Evolutionary conservation across 1,140 invertebrate genomes (phyloP).

Genomic region (Chionoecetes opilio): DNA sequence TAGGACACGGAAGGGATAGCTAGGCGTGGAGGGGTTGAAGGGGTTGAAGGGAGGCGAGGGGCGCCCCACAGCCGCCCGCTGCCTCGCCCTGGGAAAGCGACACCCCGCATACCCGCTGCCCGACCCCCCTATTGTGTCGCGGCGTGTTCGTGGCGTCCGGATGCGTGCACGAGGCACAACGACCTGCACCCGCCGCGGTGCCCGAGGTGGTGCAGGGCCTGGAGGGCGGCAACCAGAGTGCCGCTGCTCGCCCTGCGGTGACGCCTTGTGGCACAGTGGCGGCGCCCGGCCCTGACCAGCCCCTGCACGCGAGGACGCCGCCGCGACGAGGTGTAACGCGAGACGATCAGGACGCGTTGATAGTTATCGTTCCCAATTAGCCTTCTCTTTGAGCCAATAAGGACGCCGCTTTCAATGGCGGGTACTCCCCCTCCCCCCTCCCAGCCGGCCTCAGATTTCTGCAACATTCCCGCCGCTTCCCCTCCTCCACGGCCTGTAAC

Average conservation of each 20-base stretch:
- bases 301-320: neutral
- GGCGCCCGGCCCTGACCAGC: neutral
- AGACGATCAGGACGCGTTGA: constrained; percentile 62
- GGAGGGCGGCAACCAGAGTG: neutral
- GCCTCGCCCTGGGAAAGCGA: constrained; percentile 59
- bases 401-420: constrained; percentile 57
- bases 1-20: neutral
- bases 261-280: neutral
- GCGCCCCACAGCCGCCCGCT: constrained; percentile 12
- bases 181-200: neutral
- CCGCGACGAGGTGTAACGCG: neutral
- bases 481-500: neutral
- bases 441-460: constrained; percentile 22
- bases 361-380: constrained; percentile 73
- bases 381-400: constrained; percentile 71
- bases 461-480: neutral
- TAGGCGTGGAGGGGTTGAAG: neutral
- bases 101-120: constrained; percentile 65
- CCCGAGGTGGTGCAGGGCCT: neutral
- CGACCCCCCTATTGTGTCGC: constrained; percentile 61
- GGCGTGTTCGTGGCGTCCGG: constrained; percentile 56
- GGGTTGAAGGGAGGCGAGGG: neutral
- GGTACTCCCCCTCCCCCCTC: neutral
- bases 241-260: neutral
- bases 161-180: neutral